Percentiles rank a stretch among this genome's conserved stretches.
Evolutionary conservation across 2,797 vertebrate genomes (phyloP).

Genomic region (Poecilia picta): DNA sequence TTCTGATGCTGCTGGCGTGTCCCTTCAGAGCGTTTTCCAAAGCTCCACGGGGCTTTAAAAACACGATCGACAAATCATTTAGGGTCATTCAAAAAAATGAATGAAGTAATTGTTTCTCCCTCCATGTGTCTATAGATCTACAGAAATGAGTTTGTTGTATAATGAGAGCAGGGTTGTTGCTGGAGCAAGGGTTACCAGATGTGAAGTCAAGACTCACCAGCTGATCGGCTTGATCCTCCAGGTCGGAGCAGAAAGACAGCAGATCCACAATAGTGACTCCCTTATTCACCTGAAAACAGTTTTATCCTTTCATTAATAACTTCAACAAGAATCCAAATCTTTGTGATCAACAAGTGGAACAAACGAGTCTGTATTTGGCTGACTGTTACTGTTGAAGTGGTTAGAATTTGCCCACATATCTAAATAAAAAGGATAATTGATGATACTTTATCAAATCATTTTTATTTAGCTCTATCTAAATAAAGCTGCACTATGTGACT

Average conservation of each 20-base stretch:
- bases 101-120: neutral
- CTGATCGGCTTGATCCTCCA: constrained; percentile 86
- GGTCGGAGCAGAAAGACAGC: constrained; percentile 84
- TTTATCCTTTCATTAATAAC: neutral
- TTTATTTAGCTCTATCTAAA: neutral
- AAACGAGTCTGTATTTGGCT: neutral
- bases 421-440: constrained; percentile 1
- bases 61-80: too few species aligned
- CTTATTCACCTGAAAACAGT: constrained; percentile 84
- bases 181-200: neutral
- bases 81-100: neutral
- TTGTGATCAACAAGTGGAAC: neutral
- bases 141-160: neutral
- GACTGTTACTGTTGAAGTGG: neutral
- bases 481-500: too few species aligned
- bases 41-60: constrained; percentile 86
- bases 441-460: neutral
- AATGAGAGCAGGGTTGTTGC: neutral
- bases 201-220: constrained; percentile 81
- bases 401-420: neutral
- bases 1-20: constrained; percentile 85
- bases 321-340: neutral
- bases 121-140: neutral
- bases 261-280: constrained; percentile 87
- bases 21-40: constrained; percentile 88